These are phyloP conservation scores for Plagiodera versicolora DNA, from an alignment of 2,888 invertebrate species.

Conservation along the genomic window DNA sequence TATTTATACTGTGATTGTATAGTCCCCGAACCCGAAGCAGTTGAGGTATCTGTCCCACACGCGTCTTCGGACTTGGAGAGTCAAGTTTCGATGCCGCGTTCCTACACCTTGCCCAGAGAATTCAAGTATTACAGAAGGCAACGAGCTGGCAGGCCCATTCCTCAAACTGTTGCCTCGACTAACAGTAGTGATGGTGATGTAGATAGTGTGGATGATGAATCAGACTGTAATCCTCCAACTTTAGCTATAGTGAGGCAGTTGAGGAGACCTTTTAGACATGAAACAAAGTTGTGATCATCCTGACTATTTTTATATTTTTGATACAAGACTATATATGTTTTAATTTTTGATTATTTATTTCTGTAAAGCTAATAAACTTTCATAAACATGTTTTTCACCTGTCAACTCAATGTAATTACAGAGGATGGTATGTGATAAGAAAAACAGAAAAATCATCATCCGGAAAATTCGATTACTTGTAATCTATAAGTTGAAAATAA, in stretches of 20 bases:
- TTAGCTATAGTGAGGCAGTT: slow-evolving; percentile 51
- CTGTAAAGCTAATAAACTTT: slow-evolving; percentile 29
- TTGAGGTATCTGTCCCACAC: slow-evolving; percentile 46
- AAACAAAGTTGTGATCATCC: slow-evolving; percentile 60
- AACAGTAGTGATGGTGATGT: slow-evolving; percentile 83
- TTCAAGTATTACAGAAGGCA: slow-evolving; percentile 74
- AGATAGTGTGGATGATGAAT: slow-evolving; percentile 73
- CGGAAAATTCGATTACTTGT: no score
- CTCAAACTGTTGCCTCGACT: slow-evolving; percentile 75
- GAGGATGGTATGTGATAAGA: no score
- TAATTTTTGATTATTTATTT: slow-evolving; percentile 35
- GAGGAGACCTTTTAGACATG: slow-evolving; percentile 59
- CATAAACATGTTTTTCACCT: slow-evolving; percentile 24
- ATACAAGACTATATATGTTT: slow-evolving; percentile 19
- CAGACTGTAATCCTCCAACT: slow-evolving; percentile 52
- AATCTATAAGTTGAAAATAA: no score
- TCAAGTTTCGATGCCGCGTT: slow-evolving; percentile 80
- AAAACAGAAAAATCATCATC: no score
- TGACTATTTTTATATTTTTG: slow-evolving; percentile 26
- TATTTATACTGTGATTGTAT: slow-evolving; percentile 63
- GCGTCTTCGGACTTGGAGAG: slow-evolving; percentile 70
- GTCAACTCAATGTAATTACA: no score
- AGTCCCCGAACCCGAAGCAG: slow-evolving; percentile 43
- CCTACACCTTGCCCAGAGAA: slow-evolving; percentile 82
- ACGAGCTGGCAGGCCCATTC: slow-evolving; percentile 57